Percentiles rank a stretch among this genome's conserved stretches.
These are phyloP conservation scores for Parasteatoda tepidariorum DNA, from an alignment of 1,140 invertebrate species.

Conservation along the genomic window DNA sequence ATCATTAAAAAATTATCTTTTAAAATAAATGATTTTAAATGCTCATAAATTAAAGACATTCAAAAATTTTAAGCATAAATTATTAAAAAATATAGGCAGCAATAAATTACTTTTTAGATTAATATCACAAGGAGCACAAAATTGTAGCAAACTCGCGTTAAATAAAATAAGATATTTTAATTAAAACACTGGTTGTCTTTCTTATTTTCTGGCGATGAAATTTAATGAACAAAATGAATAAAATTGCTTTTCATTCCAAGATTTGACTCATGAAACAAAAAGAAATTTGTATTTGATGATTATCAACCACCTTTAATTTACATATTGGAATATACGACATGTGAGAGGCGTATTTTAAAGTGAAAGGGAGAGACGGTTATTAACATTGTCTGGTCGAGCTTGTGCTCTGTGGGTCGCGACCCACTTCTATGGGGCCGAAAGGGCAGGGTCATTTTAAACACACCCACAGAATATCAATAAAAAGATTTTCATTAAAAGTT, in stretches of 20 bases:
- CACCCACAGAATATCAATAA: background rate
- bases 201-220: background rate
- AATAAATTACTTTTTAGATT: too few species aligned
- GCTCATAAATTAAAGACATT: too few species aligned
- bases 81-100: too few species aligned
- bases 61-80: too few species aligned
- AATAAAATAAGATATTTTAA: background rate
- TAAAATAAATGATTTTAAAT: too few species aligned
- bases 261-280: background rate
- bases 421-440: constrained; percentile 37
- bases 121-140: too few species aligned
- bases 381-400: constrained; percentile 25
- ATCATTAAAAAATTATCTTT: too few species aligned
- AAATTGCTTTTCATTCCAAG: background rate
- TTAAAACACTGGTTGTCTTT: background rate
- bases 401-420: constrained; percentile 31
- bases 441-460: constrained; percentile 27
- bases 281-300: background rate
- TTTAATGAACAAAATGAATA: background rate
- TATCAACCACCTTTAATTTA: background rate
- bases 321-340: background rate
- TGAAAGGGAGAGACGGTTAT: background rate
- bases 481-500: background rate
- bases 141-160: too few species aligned
- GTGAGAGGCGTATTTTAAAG: background rate